Evolutionary conservation across 2,797 vertebrate species (phyloP), one percentile per base, ranked within the genome.

Genomic region (Sciurus carolinensis): DNA sequence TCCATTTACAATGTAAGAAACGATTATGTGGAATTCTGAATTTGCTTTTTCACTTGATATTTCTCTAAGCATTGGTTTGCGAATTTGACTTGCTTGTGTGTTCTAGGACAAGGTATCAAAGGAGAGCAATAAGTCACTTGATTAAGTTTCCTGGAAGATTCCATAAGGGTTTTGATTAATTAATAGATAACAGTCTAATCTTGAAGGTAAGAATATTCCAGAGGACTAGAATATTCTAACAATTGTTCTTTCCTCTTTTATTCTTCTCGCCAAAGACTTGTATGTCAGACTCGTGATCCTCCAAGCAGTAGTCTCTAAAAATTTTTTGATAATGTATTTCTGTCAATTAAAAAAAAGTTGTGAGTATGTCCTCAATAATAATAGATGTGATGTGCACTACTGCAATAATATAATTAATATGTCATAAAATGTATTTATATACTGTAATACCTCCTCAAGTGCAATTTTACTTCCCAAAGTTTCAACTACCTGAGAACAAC

Each of bases 141-240:
- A 39, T 71, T 81, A 76, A 87, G 73, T 36, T 87, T 84, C 24
- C n/a, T 67, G 26, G 20, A 91, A 76, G 39, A 4, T 12, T 94
- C 7, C 54, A 24, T 28, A 59, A 85, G 14, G 17, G 76, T 87
- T 95, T 91, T 62, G 24, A 89, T 90, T 90, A 91, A 88, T 47
- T 95, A 7, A 39, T 73, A 87, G 77, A 36, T 92, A 90, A 71
- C 10, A 92, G 44, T 20, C 17, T 93, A 76, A 87, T 15, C 17
- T 28, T 87, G 75, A 95, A 91, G 44, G 14, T 91, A 24, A 62
- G 24, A 26, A 62, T 57, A 72, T 26, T 86, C n/a, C 10, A 95
- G 64, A 84, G 72, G n/a, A 22, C 95, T 36, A 66, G 64, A 87
- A 89, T 95, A 50, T 50, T 89, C 26, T 84, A 71, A 47, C 1